Base-by-base conservation (phyloP, 2,888 invertebrate species). In the Scaptomyza caliginosa region DNA sequence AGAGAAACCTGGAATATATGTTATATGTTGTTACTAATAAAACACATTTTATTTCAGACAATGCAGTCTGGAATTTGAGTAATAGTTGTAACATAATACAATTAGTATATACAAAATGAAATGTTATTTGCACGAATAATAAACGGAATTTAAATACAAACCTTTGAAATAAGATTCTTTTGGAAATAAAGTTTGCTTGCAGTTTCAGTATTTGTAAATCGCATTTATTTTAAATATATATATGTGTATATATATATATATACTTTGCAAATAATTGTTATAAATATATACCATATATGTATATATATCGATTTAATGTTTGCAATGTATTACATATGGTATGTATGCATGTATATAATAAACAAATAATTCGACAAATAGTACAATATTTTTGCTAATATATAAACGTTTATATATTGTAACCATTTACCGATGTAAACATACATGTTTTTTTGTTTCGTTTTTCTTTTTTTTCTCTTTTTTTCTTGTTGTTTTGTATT, bases 401-500 rank as follows among this genome's bases (percentile, higher is more conserved):
- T 69, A 76, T 69, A 74, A 67, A 65, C 48, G 51, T 74, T 65
- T 69, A 65, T 77, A 68, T 74, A 74, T 66, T 78, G 68, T 77
- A 78, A 77, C 80, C 80, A 79, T 80, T 79, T 79, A 77, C 77
- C 77, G 71, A 65, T 73, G 67, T 86, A 83, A 82, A 82, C 83
- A 85, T 73, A 67, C 63, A 67, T 70, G 39, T 32, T 13, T 32
- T 52, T 36, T 64, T 66, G 55, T 63, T 56, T 63, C 67, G 59
- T 63, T 68, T 74, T 49, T 24, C 38, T 26, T 60, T 60, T 63
- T 42, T 52, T 64, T 49, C 54, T 65, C 65, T 52, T 72, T 36
- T 57, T 45, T 49, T 66, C 43, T 42, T 42, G 30, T 59, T 65
- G n/a, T n/a, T 52, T 64, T 49, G 56, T 65, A 54, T 69, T 59